Conservation (phyloP, 2,797 vertebrate species). For the Acanthurus tractus region DNA sequence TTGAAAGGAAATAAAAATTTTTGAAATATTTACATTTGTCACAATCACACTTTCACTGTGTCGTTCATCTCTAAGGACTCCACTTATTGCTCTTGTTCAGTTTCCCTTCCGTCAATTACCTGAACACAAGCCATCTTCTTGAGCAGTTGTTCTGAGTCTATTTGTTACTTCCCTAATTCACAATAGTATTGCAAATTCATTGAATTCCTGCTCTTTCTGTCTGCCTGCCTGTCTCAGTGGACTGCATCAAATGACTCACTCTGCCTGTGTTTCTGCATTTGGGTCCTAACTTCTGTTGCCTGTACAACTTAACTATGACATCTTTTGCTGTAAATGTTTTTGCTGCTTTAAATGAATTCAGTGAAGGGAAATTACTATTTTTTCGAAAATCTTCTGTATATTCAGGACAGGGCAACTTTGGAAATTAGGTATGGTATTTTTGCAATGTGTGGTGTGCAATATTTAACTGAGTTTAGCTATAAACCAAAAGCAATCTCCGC, state of each 20-base stretch:
- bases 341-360: conserved; percentile 23
- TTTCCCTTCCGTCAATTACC: neutral
- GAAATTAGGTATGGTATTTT: conserved; percentile 15
- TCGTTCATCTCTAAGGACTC: neutral
- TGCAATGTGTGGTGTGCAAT: neutral
- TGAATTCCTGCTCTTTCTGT: neutral
- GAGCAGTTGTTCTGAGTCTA: conserved; percentile 7
- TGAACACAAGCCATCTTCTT: neutral
- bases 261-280: conserved; percentile 13
- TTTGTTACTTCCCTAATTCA: conserved; percentile 8
- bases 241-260: neutral
- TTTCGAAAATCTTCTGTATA: conserved; percentile 14
- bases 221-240: neutral
- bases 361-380: neutral
- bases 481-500: conserved; percentile 29
- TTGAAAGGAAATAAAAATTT: neutral
- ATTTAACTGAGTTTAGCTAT: conserved; percentile 21
- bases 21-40: neutral
- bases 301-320: conserved; percentile 12
- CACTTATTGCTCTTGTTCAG: neutral
- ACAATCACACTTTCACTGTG: neutral
- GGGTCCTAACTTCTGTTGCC: conserved; percentile 7
- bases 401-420: conserved; percentile 33
- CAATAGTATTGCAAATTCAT: neutral
- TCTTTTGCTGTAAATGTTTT: conserved; percentile 26